Evolutionary conservation across 2,888 invertebrate genomes (phyloP), one percentile per base, ranked within the genome.

Genomic region (Drosophila nr. perissopoda): DNA sequence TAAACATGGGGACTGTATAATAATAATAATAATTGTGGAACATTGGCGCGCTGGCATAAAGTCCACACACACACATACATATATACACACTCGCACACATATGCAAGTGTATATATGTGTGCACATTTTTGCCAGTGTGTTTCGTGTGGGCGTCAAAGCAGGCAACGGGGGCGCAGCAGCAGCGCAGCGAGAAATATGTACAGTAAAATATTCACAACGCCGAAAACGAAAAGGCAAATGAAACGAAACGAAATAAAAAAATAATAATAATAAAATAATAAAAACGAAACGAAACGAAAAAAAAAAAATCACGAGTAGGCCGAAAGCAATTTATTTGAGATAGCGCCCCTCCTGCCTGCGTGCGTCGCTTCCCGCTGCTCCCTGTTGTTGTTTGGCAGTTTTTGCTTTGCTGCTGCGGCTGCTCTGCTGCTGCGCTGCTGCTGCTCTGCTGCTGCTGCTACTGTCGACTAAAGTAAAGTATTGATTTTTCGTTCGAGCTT

Each of bases 301-400:
- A 61, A 61, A 62, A 64, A 82, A 81, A 89, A 89, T 89, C 89
- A 88, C 85, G 85, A 89, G 88, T 87, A 87, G 87, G 87, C 89
- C 85, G 89, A 89, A 87, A 89, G 83, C 88, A 89, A 89, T 88
- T 89, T 85, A 88, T 88, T 82, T 81, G 60, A 79, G 78, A 79
- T 76, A 77, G 79, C 79, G 68, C 60, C 68, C 62, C 67, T 58
- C 8, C 65, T 56, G 58, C 64, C 56, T 49, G 21, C 60, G 67
- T 56, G 48, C 33, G 63, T 49, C 40, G 60, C 21, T 54, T 48
- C 53, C 46, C 29, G 63, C 58, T 52, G 53, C 42, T 27, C 27
- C 38, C 51, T 71, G 68, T 71, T 75, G 54, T 75, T 68, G 63
- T 66, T 69, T 58, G 61, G 42, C 70, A 59, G 65, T 62, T 70